phyloP scores from a whole-genome alignment of 1,140 invertebrate genomes.

The Formica exsecta region DNA sequence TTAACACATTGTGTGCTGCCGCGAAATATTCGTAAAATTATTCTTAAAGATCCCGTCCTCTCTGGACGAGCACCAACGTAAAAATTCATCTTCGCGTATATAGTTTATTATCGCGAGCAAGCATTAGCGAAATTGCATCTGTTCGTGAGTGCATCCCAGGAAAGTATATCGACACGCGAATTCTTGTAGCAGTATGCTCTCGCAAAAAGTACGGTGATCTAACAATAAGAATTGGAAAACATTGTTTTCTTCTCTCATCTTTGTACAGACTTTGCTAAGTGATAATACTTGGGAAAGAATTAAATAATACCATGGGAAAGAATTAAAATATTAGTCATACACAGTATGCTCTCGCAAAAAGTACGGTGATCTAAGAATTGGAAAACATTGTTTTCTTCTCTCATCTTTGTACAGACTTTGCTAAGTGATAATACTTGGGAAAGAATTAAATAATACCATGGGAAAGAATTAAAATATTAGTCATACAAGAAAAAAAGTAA shows the following conservation, averaged over 20 bases:
- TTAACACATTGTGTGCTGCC: background rate
- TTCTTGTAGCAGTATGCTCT: background rate
- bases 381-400: background rate
- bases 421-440: background rate
- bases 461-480: background rate
- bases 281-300: background rate
- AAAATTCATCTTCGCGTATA: conserved; percentile 10
- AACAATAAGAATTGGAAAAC: conserved; percentile 4
- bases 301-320: background rate
- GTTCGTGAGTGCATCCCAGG: background rate
- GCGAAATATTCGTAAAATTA: conserved; percentile 16
- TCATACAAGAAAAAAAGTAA: background rate
- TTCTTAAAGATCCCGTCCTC: background rate
- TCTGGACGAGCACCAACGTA: background rate
- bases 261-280: background rate
- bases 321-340: background rate
- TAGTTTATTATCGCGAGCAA: background rate
- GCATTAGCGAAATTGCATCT: conserved; percentile 26
- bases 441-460: background rate
- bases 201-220: background rate
- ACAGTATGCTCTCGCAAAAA: background rate
- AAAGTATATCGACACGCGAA: background rate
- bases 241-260: background rate
- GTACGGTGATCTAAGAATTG: background rate
- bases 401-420: background rate